Percentiles rank a stretch among this genome's conserved stretches.
phyloP scores from a whole-genome alignment of 2,888 invertebrate species.

The Hesperia comma region DNA sequence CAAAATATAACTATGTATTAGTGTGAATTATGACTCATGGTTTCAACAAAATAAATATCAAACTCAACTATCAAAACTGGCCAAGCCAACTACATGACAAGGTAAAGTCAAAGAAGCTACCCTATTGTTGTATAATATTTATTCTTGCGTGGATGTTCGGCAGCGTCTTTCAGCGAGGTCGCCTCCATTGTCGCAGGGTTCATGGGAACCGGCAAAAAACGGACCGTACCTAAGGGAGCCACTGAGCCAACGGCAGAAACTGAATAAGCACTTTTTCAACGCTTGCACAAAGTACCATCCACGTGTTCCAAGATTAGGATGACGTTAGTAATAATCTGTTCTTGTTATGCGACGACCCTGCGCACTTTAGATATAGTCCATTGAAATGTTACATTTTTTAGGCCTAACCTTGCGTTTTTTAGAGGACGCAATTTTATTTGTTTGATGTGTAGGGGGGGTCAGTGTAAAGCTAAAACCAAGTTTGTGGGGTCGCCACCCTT shows the following conservation, averaged over 20 bases:
- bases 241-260: slow-evolving; percentile 67
- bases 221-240: slow-evolving; percentile 71
- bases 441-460: no score
- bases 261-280: slow-evolving; percentile 81
- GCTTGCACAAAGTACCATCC: slow-evolving; percentile 60
- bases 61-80: slow-evolving; percentile 58
- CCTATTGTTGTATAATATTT: slow-evolving; percentile 81
- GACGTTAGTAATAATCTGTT: slow-evolving; percentile 66
- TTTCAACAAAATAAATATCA: background rate
- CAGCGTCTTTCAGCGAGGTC: slow-evolving; percentile 77
- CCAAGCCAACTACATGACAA: slow-evolving; percentile 47
- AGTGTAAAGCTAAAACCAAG: no score
- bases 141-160: slow-evolving; percentile 80
- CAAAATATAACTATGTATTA: no score
- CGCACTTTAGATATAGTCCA: slow-evolving; percentile 11
- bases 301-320: slow-evolving; percentile 76
- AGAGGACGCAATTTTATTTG: no score
- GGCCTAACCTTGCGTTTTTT: no score
- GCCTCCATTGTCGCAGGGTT: slow-evolving; percentile 77
- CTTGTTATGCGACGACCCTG: slow-evolving; percentile 57
- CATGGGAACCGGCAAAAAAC: slow-evolving; percentile 82
- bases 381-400: no score
- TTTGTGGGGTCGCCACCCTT: no score
- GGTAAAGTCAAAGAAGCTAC: slow-evolving; percentile 80
- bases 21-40: no score